Conservation (phyloP, 2,797 vertebrate genomes). For the Galago senegalensis region DNA sequence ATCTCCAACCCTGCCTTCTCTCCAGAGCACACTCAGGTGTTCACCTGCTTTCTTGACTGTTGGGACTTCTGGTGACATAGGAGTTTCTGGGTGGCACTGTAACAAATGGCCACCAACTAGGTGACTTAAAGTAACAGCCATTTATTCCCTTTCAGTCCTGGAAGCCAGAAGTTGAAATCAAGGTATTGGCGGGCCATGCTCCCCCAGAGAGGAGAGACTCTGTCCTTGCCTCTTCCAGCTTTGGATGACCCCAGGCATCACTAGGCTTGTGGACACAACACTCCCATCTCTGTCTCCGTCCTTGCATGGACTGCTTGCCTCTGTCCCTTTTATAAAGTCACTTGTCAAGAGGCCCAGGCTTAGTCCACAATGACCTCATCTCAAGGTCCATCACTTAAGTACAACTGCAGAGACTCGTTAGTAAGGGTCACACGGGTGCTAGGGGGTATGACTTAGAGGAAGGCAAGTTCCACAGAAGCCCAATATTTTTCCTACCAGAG, state of each 20-base stretch:
- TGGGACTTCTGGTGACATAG: not conserved
- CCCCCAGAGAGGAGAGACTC: not conserved
- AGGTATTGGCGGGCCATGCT: fast-evolving
- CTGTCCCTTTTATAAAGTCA: not conserved
- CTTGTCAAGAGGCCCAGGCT: not conserved
- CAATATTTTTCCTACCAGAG: no score
- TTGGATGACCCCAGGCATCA: not conserved
- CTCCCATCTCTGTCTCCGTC: not conserved
- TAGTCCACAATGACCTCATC: not conserved
- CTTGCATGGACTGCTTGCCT: fast-evolving
- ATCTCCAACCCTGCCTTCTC: not conserved
- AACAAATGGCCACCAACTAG: not conserved
- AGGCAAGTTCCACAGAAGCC: fast-evolving
- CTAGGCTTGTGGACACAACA: fast-evolving
- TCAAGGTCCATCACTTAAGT: not conserved
- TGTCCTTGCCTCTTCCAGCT: not conserved
- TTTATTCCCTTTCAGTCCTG: fast-evolving
- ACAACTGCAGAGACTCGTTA: not conserved
- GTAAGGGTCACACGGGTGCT: not conserved
- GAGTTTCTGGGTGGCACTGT: fast-evolving
- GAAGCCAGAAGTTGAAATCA: no score
- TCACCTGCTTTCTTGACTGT: no score
- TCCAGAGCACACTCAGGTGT: fast-evolving
- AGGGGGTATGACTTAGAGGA: not conserved
- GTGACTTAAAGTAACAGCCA: not conserved